Evolutionary conservation across 2,888 invertebrate genomes (phyloP).

Genomic region (Sialis lutaria): DNA sequence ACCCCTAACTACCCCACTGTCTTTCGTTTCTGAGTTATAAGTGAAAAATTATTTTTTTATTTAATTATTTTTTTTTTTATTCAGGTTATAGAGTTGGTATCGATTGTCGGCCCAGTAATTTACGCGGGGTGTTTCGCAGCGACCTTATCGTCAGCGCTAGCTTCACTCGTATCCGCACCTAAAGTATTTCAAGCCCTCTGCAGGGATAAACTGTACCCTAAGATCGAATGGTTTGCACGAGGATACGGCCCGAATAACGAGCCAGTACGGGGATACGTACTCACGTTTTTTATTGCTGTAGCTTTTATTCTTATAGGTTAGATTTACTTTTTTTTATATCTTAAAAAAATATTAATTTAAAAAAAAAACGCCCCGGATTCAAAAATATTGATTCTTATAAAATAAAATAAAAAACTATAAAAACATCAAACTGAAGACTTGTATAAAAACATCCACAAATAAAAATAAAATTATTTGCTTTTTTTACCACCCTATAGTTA

Average conservation of each 20-base stretch:
- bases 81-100: slow-evolving; percentile 67
- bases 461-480: too few relatives aligned
- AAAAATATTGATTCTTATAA: too few relatives aligned
- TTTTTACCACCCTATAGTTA: too few relatives aligned
- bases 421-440: too few relatives aligned
- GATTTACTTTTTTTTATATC: slow-evolving; percentile 9
- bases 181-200: slow-evolving; percentile 89
- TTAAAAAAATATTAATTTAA: too few relatives aligned
- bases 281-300: slow-evolving; percentile 82
- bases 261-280: slow-evolving; percentile 74
- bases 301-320: slow-evolving; percentile 76
- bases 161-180: slow-evolving; percentile 90
- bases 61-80: slow-evolving; percentile 9
- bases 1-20: too few relatives aligned
- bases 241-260: slow-evolving; percentile 69
- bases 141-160: slow-evolving; percentile 88
- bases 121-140: slow-evolving; percentile 96
- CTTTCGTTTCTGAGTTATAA: too few relatives aligned
- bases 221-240: slow-evolving; percentile 76
- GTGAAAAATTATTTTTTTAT: too few relatives aligned
- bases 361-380: too few relatives aligned
- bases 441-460: too few relatives aligned
- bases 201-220: slow-evolving; percentile 86
- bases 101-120: slow-evolving; percentile 78
- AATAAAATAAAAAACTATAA: too few relatives aligned